A percentile compares a stretch with the other conserved stretches of the same genome.
Conservation (phyloP, 1,140 invertebrate species). For the Pectinophora gossypiella region DNA sequence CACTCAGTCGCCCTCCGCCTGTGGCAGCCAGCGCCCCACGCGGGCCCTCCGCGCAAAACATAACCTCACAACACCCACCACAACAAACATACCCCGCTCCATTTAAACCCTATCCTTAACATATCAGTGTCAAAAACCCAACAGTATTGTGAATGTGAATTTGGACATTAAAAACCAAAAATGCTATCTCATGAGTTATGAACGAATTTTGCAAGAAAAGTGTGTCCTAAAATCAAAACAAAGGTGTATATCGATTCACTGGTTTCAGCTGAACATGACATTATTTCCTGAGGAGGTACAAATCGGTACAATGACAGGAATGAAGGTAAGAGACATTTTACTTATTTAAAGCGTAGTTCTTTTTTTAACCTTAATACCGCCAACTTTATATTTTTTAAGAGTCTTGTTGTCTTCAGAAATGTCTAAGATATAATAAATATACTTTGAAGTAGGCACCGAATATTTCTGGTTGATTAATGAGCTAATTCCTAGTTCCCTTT, state of each 20-base stretch:
- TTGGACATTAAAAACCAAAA: not conserved
- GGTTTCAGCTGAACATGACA: conserved; percentile 34
- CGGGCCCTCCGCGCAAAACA: conserved; percentile 37
- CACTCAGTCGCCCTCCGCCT: conserved; percentile 55
- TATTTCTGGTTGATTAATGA: too few relatives aligned
- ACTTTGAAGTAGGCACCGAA: too few relatives aligned
- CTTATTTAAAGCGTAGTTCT: too few relatives aligned
- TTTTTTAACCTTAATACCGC: too few relatives aligned
- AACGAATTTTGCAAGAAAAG: conserved; percentile 17
- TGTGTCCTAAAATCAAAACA: conserved; percentile 41
- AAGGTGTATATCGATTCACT: conserved; percentile 58
- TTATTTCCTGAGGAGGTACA: too few relatives aligned
- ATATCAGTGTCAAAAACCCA: not conserved
- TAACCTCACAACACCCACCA: conserved; percentile 34
- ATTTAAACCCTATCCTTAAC: not conserved
- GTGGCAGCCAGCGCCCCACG: conserved; percentile 51
- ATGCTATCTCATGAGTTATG: not conserved
- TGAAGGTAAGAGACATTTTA: too few relatives aligned
- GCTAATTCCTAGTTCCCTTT: too few relatives aligned
- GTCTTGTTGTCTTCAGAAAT: too few relatives aligned
- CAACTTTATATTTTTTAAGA: too few relatives aligned
- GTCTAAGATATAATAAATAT: too few relatives aligned
- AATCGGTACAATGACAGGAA: too few relatives aligned
- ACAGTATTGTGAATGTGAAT: conserved; percentile 8
- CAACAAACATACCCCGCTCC: conserved; percentile 9